phyloP scores from a whole-genome alignment of 2,113 vertebrate species.

The Pogona vitticeps region DNA sequence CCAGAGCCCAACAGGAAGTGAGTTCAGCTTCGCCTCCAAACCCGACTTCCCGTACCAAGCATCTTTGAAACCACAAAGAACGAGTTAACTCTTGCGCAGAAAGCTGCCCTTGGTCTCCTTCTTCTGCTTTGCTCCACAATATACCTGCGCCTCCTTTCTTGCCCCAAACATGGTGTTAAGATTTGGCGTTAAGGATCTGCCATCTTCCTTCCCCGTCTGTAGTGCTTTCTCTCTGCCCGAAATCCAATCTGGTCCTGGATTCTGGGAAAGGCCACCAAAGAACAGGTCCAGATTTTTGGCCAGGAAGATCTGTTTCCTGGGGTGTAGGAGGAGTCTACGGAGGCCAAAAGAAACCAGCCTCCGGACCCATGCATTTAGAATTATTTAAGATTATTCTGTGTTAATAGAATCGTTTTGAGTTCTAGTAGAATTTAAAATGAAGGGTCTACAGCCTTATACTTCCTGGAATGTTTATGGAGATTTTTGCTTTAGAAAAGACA shows the following conservation, averaged over 20 bases:
- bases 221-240: not conserved
- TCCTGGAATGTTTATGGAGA: no score
- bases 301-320: not conserved
- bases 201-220: not conserved
- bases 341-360: not conserved
- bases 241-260: not conserved
- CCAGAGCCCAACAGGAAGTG: conserved; percentile 55
- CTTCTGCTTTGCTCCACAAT: no score
- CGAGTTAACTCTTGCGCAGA: conserved; percentile 25
- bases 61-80: conserved; percentile 72
- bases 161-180: no score
- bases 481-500: no score
- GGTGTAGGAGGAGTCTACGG: not conserved
- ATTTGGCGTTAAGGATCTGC: not conserved
- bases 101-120: not conserved
- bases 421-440: not conserved
- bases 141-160: no score
- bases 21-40: conserved; percentile 44
- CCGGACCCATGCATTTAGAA: not conserved
- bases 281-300: not conserved
- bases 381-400: not conserved
- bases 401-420: not conserved
- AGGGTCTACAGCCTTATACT: no score
- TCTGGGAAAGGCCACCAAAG: not conserved
- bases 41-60: conserved; percentile 74